Evolutionary conservation across 2,797 vertebrate genomes (phyloP), one percentile per base, ranked within the genome.

Genomic region (Paedocypris micromegethes): DNA sequence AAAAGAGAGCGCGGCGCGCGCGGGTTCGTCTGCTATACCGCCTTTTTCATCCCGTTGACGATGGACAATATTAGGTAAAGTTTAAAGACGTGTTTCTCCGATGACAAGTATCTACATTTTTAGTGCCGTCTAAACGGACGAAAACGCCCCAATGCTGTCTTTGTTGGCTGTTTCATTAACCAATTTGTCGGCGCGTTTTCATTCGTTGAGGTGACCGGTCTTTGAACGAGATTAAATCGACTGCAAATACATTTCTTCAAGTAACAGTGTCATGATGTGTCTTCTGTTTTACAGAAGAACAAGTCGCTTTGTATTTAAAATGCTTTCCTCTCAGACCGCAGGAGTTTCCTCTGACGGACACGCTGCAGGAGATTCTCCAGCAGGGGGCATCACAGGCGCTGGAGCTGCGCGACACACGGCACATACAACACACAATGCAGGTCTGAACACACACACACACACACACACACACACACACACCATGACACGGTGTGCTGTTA

Each of bases 301-400:
- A 9, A 23, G 4, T 0, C 48, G 50, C 3, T 4, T 4, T 50
- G 3, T 2, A 9, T 5, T 3, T 1, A 23, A 42, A 37, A 52
- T 62, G 48, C 6, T 52, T 5, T 39, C 37, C 42, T 9, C 6
- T 53, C 52, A 68, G 74, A 9, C 44, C 39, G 3, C 39, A 59
- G 3, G 77, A 44, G 5, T 82, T 72, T 41, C 74, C 82, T 4
- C 58, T 89, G 9, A 76, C 47, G 1, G 81, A 77, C 39, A 80
- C 80, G 0, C 66, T 87, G 51, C 75, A 83, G 62, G 82, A 84
- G 5, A 74, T 84, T 6, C 77, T 78, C 62, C 75, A 80, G 2
- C 82, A 83, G 5, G 66, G 79, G 52, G 62, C n/a, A 4, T 42
- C 55, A 23, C 82, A 82, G 64, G 72, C 58, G 0, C 63, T 69